Percentiles rank a stretch among this genome's conserved stretches.
Conservation (phyloP, 2,888 invertebrate species). For the Antheraea assamensis region DNA sequence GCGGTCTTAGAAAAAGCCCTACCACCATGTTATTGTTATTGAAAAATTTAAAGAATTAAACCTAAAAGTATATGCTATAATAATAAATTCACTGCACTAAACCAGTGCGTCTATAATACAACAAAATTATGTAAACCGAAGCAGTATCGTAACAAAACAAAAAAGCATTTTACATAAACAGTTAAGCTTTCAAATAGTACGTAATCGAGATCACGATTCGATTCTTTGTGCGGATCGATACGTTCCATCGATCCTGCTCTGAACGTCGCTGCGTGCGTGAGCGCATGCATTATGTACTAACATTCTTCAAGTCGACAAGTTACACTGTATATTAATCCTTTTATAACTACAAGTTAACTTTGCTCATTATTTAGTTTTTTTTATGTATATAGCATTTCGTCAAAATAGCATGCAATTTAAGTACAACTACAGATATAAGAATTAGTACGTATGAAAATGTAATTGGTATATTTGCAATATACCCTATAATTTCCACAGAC, state of each 20-base stretch:
- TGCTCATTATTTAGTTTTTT: not conserved
- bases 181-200: conserved; percentile 32
- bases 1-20: not conserved
- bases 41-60: not conserved
- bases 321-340: conserved; percentile 31
- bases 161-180: conserved; percentile 62
- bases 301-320: conserved; percentile 53
- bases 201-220: conserved; percentile 78
- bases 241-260: conserved; percentile 73
- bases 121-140: not conserved
- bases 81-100: not conserved
- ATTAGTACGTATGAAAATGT: too few species aligned
- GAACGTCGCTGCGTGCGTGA: conserved; percentile 68
- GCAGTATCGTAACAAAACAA: conserved; percentile 43
- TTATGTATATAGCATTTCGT: not conserved
- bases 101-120: not conserved
- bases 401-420: not conserved
- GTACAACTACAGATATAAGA: too few species aligned
- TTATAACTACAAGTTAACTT: conserved; percentile 4
- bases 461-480: too few species aligned
- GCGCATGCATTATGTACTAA: conserved; percentile 75
- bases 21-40: too few species aligned
- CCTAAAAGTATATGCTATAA: not conserved
- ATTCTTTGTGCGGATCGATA: conserved; percentile 75
- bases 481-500: not conserved